Evolutionary conservation across 2,888 invertebrate species (phyloP).

Genomic region (Saturnia japonica): DNA sequence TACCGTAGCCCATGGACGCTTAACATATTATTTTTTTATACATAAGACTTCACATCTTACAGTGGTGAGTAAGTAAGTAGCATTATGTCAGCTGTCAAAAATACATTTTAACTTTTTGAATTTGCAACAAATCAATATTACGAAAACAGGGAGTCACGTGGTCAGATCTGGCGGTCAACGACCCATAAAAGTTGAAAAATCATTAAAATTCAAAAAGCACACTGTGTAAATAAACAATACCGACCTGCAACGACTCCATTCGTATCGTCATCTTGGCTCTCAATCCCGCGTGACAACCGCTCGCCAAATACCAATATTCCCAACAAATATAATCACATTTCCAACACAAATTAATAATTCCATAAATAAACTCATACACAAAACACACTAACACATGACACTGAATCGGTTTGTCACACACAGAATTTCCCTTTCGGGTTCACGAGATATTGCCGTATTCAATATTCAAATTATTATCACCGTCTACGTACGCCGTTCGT

Average conservation of each 20-base stretch:
- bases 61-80: no score
- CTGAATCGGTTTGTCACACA: background rate
- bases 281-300: constrained; percentile 24
- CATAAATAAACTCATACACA: no score
- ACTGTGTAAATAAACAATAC: constrained; percentile 53
- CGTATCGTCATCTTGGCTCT: constrained; percentile 11
- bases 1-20: no score
- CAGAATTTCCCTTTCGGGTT: background rate
- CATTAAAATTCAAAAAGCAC: background rate
- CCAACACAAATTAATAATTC: background rate
- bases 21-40: no score
- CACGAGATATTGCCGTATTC: background rate
- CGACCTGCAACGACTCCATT: constrained; percentile 38
- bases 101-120: no score
- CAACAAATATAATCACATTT: constrained; percentile 9
- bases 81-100: no score
- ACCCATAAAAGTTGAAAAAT: no score
- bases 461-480: background rate
- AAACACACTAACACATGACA: background rate
- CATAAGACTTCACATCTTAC: no score
- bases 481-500: constrained; percentile 34
- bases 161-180: no score
- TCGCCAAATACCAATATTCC: constrained; percentile 24
- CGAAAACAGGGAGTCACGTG: no score
- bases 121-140: no score